Conservation (phyloP, 1,140 invertebrate species). For the Drosophila micromelanica region DNA sequence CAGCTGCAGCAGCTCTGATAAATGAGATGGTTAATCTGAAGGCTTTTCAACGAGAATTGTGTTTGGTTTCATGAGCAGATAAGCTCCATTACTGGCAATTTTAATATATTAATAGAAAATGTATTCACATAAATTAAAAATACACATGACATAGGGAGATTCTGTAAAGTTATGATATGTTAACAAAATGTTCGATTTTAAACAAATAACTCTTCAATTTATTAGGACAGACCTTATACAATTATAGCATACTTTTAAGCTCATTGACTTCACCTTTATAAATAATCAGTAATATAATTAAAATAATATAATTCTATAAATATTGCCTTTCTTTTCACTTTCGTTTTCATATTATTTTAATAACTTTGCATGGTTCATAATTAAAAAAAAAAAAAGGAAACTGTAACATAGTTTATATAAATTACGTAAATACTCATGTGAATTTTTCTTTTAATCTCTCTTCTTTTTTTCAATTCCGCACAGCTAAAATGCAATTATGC, state of each 20-base stretch:
- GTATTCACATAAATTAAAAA: neutral
- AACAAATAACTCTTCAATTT: neutral
- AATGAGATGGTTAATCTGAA: constrained; percentile 5
- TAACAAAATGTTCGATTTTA: neutral
- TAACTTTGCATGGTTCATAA: constrained; percentile 10
- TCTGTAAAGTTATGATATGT: neutral
- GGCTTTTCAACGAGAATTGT: neutral
- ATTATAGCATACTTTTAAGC: constrained; percentile 15
- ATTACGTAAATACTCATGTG: constrained; percentile 57
- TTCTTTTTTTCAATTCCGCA: constrained; percentile 33
- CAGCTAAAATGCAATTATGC: constrained; percentile 64
- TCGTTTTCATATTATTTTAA: constrained; percentile 16
- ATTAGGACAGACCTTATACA: neutral
- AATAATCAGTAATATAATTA: neutral
- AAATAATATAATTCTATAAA: neutral
- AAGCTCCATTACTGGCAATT: neutral
- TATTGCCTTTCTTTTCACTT: constrained; percentile 3
- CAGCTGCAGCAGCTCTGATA: neutral
- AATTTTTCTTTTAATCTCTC: constrained; percentile 48
- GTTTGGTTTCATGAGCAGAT: neutral
- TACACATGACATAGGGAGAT: neutral
- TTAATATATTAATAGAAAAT: neutral
- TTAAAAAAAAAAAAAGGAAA: constrained; percentile 10
- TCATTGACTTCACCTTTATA: too few species aligned
- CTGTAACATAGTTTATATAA: constrained; percentile 24